Base-by-base conservation (phyloP, 2,797 vertebrate genomes). In the Ara ararauna region DNA sequence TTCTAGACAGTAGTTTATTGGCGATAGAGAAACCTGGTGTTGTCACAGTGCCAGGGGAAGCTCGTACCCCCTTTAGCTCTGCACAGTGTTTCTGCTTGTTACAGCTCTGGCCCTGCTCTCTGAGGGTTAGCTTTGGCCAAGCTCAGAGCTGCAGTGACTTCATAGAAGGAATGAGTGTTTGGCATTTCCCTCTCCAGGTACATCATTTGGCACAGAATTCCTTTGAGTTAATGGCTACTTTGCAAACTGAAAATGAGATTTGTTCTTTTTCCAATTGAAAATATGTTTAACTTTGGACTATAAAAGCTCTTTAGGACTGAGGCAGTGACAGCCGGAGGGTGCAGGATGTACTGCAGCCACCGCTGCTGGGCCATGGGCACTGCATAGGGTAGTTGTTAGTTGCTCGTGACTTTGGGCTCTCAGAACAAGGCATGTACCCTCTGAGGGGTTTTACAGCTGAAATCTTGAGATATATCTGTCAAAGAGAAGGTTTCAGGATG, bases 271-370 rank as follows among this genome's bases (percentile, higher is more conserved):
- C 36, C 32, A 38, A 17, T 56, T 20, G 51, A 30, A 81, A 53
- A 30, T 1, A 1, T 4, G 0, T 75, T 48, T 7, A 20, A 32
- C 29, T 54, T 64, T 1, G 7, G 51, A 18, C 20, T 30, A 32
- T 66, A 30, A 56, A 65, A 44, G 4, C 47, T 64, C 29, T 22
- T 23, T 1, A 21, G 42, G 56, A 22, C 18, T 0, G 26, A 42
- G 76, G 50, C 23, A 27, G 84, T 54, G 80, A 5, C 15, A 42
- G 48, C 45, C 23, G 10, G 70, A 50, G 58, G 30, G 13, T 23
- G n/a, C 61, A 19, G 79, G 42, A 56, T 3, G 1, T 3, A 5
- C 7, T 29, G 14, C 73, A 26, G 34, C 48, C 47, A 17, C 42
- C 1, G 13, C 15, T 44, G 40, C 73, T 30, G 29, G 51, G 60